A percentile compares a stretch with the other conserved stretches of the same genome.
These are phyloP conservation scores for Drosophila nigromelanica DNA, from an alignment of 1,140 invertebrate genomes.

Conservation along the genomic window DNA sequence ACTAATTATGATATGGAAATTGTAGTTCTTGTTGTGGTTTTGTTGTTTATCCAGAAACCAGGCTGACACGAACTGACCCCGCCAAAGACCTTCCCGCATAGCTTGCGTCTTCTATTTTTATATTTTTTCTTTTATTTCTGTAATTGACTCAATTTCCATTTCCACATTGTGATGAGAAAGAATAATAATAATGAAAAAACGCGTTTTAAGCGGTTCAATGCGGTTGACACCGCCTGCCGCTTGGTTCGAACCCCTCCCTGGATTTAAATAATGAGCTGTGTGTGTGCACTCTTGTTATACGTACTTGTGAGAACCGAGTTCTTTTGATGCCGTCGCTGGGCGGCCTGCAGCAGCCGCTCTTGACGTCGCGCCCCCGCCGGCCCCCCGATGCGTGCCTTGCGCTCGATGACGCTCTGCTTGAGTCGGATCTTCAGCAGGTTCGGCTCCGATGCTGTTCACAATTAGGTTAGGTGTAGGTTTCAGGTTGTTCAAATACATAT, in stretches of 20 bases:
- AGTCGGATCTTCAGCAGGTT: conserved; percentile 98
- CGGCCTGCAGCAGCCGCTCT: conserved; percentile 89
- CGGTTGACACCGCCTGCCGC: conserved; percentile 20
- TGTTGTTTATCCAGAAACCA: background rate
- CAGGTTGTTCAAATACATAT: conserved; percentile 23
- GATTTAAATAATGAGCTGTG: conserved; percentile 9
- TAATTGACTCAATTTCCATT: conserved; percentile 32
- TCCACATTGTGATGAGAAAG: conserved; percentile 21
- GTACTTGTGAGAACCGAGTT: conserved; percentile 91
- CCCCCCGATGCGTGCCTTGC: conserved; percentile 89
- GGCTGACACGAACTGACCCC: too few relatives aligned
- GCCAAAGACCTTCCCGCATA: conserved; percentile 19
- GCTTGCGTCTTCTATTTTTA: background rate
- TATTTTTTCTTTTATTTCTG: conserved; percentile 5
- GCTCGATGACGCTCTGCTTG: conserved; percentile 97
- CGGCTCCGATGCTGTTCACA: conserved; percentile 95
- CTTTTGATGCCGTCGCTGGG: conserved; percentile 88
- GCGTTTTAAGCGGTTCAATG: conserved; percentile 29
- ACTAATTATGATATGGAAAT: conserved; percentile 1
- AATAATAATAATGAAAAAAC: background rate
- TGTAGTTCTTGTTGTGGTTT: background rate
- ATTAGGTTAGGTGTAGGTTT: conserved; percentile 13
- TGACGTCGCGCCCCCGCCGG: conserved; percentile 94
- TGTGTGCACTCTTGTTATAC: conserved; percentile 73
- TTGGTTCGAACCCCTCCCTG: background rate